phyloP scores from a whole-genome alignment of 2,888 invertebrate species.

The Theristus sp. region DNA sequence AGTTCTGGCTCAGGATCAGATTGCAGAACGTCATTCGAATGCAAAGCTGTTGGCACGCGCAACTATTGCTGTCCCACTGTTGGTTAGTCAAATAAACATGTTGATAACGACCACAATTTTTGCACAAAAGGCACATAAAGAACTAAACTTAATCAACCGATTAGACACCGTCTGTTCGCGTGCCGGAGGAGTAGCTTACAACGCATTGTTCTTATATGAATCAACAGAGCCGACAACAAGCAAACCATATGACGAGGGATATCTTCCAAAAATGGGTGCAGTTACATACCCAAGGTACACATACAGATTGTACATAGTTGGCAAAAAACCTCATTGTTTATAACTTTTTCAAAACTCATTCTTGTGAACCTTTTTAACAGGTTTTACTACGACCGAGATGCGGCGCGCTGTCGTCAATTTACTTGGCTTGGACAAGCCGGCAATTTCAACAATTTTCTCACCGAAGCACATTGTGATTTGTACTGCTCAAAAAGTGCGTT shows the following conservation, averaged over 20 bases:
- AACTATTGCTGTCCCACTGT: constrained; percentile 27
- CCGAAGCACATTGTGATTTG: neutral
- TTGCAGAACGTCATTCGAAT: constrained; percentile 26
- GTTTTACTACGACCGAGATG: constrained; percentile 23
- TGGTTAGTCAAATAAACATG: neutral
- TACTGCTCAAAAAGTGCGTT: neutral
- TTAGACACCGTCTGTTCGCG: neutral
- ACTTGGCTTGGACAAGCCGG: neutral
- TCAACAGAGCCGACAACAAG: neutral
- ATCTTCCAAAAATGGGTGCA: neutral
- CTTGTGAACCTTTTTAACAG: constrained; percentile 2
- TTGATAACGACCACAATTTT: no score
- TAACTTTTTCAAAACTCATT: no score
- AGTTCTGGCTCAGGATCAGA: constrained; percentile 2
- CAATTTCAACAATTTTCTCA: neutral
- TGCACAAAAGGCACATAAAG: no score
- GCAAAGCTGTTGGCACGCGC: constrained; percentile 26
- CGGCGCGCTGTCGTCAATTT: constrained; percentile 7
- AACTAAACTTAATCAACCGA: no score
- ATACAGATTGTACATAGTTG: no score
- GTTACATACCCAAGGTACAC: neutral
- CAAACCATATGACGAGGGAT: neutral
- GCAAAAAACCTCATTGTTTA: no score
- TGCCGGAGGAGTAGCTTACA: neutral
- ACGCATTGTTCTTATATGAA: neutral